phyloP scores from a whole-genome alignment of 2,797 vertebrate genomes.

The Clarias pachynema region DNA sequence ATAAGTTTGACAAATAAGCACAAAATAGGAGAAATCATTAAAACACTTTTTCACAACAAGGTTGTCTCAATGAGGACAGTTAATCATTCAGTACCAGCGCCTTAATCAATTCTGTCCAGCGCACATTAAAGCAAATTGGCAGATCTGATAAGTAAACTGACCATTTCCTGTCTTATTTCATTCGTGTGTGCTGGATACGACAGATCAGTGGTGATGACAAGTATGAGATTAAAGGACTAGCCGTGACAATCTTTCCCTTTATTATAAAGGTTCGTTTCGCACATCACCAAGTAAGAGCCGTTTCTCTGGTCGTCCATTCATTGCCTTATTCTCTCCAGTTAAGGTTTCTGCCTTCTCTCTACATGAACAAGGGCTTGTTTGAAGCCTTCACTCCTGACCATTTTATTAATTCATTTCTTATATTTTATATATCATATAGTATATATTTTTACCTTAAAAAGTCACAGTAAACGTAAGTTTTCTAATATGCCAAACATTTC shows the following conservation, averaged over 20 bases:
- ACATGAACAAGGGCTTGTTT: background rate
- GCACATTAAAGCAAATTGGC: conserved; percentile 29
- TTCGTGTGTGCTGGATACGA: conserved; percentile 6
- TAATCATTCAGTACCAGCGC: background rate
- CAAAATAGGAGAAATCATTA: background rate
- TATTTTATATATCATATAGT: no score
- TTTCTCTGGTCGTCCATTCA: background rate
- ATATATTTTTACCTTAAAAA: no score
- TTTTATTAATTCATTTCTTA: background rate
- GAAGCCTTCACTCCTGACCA: background rate
- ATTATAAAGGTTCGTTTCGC: conserved; percentile 20
- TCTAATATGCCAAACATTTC: no score
- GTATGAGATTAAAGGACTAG: background rate
- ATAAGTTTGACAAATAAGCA: background rate
- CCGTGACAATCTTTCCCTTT: background rate
- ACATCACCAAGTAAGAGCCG: background rate
- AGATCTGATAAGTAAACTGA: conserved; percentile 39
- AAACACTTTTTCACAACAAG: conserved; percentile 1
- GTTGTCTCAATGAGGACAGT: background rate
- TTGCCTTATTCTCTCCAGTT: background rate
- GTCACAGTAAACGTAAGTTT: no score
- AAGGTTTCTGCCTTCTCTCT: background rate
- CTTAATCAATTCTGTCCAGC: conserved; percentile 34
- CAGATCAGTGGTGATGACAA: background rate
- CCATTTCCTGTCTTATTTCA: conserved; percentile 21